Base-by-base conservation (phyloP, 1,140 invertebrate genomes). In the Philopotamus ludificatus region DNA sequence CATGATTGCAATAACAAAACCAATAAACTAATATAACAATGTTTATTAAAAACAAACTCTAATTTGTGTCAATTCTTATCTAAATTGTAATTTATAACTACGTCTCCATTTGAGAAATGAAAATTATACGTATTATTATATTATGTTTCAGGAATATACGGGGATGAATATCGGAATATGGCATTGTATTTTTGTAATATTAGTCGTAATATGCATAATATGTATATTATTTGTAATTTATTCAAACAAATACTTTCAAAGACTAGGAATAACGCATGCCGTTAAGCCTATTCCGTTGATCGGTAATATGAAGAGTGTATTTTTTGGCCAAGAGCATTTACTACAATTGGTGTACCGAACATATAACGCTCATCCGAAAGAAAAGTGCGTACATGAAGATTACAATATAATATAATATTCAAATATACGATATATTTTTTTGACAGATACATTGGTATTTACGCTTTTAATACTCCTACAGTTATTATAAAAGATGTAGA, bases 401-500 rank as follows among this genome's bases (percentile, higher is more conserved):
- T 18, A 20, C 28, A 16, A 45, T 26, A 34, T 21, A 26, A 50
- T 62, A 62, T 25, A 10, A 23, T 8, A 12, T 7, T 15, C 26
- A 7, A 53, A 44, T 58, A 3, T 41, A 2, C 39, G 42, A 21
- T 59, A 23, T 42, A 59, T 23, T 59, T 42, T 42, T 44, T 44
- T 39, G 15, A 22, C 55, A 81, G 81, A 66, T 74, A 83, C 61
- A 71, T 76, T 2, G 83, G 77, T 2, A 71, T 79, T 9, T 83
- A 77, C 53, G 80, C 82, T 21, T 77, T 84, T 41, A 66, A 73
- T 0, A 73, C 65, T 2, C 83, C 85, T 0, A 65, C 73, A 2
- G 67, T 85, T 1, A 67, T 85, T 18, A 41, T 86, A 0, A 76
- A 77, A 58, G 84, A 86, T 75, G 77, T 79, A 2, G 82, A 85